Conservation (phyloP, 2,113 vertebrate genomes). For the Crypturellus undulatus region DNA sequence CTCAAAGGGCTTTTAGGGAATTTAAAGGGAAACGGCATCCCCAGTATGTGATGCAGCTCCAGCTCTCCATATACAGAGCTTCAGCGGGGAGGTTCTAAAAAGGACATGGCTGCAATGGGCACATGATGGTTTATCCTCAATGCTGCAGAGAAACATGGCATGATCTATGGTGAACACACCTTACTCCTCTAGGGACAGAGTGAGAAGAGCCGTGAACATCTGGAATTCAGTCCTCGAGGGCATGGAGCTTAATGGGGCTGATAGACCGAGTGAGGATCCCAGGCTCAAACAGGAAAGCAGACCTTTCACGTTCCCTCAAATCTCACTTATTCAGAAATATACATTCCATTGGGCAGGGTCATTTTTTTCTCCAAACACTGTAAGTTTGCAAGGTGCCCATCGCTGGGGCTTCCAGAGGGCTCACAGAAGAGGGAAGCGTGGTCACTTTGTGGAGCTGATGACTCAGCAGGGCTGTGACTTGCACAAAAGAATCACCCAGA, state of each 20-base stretch:
- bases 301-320: background rate
- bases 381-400: background rate
- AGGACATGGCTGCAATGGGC: background rate
- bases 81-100: background rate
- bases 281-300: background rate
- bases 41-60: rapidly evolving
- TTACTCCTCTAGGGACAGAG: rapidly evolving
- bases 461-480: rapidly evolving
- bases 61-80: rapidly evolving
- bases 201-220: rapidly evolving
- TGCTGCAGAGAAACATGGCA: rapidly evolving
- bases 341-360: background rate
- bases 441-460: background rate
- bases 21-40: background rate
- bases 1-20: background rate
- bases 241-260: background rate
- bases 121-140: background rate
- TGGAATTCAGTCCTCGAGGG: background rate
- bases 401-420: rapidly evolving
- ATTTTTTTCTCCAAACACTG: background rate
- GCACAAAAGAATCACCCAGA: background rate
- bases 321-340: background rate
- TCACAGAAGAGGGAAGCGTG: background rate
- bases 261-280: background rate
- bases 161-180: rapidly evolving